Evolutionary conservation across 1,140 invertebrate species (phyloP).

Genomic region (Notospermus geniculatus): DNA sequence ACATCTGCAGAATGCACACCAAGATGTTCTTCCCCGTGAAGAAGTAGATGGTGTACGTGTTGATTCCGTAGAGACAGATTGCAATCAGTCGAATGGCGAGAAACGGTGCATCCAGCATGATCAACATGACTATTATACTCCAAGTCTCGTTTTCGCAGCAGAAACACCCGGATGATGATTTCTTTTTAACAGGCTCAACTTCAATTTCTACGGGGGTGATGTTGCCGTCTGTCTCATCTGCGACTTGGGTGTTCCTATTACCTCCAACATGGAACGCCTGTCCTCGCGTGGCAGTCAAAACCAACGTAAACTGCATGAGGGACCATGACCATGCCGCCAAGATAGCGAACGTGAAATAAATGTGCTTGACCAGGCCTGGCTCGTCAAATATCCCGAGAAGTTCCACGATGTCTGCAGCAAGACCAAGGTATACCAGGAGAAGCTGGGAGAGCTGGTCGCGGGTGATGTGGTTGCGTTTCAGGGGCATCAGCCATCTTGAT

Average conservation of each 20-base stretch:
- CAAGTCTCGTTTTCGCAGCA: slow-evolving; percentile 8
- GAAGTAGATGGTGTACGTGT: slow-evolving; percentile 8
- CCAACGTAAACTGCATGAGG: slow-evolving; percentile 6
- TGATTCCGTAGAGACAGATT: background rate
- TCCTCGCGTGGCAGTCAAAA: background rate
- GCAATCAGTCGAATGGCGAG: background rate
- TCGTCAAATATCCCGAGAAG: slow-evolving; percentile 81
- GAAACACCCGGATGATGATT: slow-evolving; percentile 1
- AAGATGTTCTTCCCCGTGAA: slow-evolving; percentile 10
- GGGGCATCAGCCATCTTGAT: slow-evolving; percentile 78
- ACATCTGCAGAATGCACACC: slow-evolving; percentile 1
- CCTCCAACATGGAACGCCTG: no score
- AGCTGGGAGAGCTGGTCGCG: slow-evolving; percentile 87
- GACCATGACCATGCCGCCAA: slow-evolving; percentile 2
- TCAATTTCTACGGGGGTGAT: background rate
- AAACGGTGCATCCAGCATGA: slow-evolving; percentile 6
- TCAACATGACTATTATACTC: slow-evolving; percentile 1
- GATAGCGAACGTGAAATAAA: background rate
- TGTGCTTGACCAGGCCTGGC: background rate
- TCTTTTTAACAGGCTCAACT: background rate
- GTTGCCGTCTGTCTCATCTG: no score
- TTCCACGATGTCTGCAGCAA: slow-evolving; percentile 89
- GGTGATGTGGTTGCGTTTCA: slow-evolving; percentile 76
- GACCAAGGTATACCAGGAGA: slow-evolving; percentile 70
- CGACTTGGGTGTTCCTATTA: no score